A percentile compares a stretch with the other conserved stretches of the same genome.
These are phyloP conservation scores for Muscicapa adusta DNA, from an alignment of 2,113 vertebrate genomes.

Conservation along the genomic window DNA sequence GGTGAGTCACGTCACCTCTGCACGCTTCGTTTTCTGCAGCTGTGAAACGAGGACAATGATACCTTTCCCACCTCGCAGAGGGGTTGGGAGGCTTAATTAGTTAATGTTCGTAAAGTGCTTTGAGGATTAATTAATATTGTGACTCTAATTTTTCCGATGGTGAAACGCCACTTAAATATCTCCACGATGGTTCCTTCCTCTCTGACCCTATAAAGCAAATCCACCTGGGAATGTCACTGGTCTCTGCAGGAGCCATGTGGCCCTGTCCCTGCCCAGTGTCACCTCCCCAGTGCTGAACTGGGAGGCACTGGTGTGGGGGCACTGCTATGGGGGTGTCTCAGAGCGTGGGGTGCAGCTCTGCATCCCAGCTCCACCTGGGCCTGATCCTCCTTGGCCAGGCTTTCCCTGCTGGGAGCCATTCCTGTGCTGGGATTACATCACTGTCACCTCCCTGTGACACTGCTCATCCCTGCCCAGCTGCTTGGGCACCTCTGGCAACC, in stretches of 20 bases:
- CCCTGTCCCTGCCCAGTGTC: background rate
- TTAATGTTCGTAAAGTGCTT: slow-evolving; percentile 60
- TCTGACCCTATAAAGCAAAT: background rate
- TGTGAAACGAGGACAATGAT: slow-evolving; percentile 15
- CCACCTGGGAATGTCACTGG: rapidly evolving
- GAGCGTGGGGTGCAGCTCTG: background rate
- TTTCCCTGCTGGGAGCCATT: background rate
- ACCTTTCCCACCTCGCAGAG: slow-evolving; percentile 28
- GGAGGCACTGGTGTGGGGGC: background rate
- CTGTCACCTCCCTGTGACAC: background rate
- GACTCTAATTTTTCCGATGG: slow-evolving; percentile 35
- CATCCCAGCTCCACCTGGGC: rapidly evolving
- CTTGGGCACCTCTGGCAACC: rapidly evolving
- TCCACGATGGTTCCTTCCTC: background rate
- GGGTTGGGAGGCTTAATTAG: slow-evolving; percentile 56
- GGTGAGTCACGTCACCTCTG: background rate
- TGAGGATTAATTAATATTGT: slow-evolving; percentile 68
- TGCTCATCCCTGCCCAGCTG: background rate
- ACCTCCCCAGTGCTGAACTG: background rate
- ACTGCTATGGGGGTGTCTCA: rapidly evolving
- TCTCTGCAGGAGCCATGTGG: background rate
- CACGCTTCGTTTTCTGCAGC: rapidly evolving
- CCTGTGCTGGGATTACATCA: rapidly evolving
- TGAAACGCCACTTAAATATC: background rate
- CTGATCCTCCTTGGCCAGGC: background rate